phyloP scores from a whole-genome alignment of 1,140 invertebrate genomes.

The Neodiprion lecontei region DNA sequence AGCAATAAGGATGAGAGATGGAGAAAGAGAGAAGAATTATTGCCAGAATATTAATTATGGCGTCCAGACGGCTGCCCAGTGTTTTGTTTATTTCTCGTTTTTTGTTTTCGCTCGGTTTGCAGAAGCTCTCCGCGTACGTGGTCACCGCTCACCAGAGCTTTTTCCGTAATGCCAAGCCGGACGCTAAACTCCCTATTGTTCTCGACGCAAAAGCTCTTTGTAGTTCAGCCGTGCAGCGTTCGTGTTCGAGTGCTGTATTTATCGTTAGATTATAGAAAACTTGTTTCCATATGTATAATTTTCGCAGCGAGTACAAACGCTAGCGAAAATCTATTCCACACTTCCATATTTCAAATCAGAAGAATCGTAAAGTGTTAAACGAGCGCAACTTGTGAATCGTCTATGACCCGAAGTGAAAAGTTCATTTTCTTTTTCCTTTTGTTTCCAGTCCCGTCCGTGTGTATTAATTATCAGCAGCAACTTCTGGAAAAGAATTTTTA shows the following conservation, averaged over 20 bases:
- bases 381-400: too few relatives aligned
- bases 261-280: not conserved
- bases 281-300: not conserved
- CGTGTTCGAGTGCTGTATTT: not conserved
- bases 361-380: too few relatives aligned
- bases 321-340: too few relatives aligned
- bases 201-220: not conserved
- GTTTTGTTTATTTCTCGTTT: slow-evolving; percentile 42
- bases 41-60: slow-evolving; percentile 51
- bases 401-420: too few relatives aligned
- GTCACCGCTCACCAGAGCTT: not conserved
- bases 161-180: not conserved
- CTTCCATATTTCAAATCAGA: too few relatives aligned
- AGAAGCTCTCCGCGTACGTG: not conserved
- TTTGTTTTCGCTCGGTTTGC: slow-evolving; percentile 27
- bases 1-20: slow-evolving; percentile 12
- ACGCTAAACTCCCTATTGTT: not conserved
- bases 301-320: too few relatives aligned
- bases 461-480: too few relatives aligned
- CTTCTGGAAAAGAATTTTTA: too few relatives aligned
- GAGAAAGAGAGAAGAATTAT: slow-evolving; percentile 31
- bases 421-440: too few relatives aligned
- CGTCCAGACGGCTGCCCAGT: slow-evolving; percentile 36
- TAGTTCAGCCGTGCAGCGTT: not conserved
- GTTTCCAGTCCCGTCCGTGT: too few relatives aligned